Conservation (phyloP, 2,113 vertebrate genomes). For the Zosterops borbonicus region DNA sequence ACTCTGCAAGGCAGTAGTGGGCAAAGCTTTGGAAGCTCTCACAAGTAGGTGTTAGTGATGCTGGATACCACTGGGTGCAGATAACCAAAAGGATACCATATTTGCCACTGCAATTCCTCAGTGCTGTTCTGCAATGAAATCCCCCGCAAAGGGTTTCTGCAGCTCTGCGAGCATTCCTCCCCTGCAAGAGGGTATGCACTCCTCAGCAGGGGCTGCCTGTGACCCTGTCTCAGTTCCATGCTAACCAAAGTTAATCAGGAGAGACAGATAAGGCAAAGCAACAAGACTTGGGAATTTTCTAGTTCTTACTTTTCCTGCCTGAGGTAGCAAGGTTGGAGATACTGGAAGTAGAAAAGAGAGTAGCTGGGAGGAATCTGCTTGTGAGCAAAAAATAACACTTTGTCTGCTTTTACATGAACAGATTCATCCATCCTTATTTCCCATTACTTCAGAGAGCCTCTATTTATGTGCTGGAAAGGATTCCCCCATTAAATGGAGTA, state of each 20-base stretch:
- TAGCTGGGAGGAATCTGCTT: background rate
- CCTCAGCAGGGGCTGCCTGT: background rate
- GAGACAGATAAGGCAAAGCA: background rate
- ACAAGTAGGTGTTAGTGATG: background rate
- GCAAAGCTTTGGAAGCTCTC: background rate
- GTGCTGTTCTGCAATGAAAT: background rate
- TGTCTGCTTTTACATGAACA: background rate
- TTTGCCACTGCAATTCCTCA: background rate
- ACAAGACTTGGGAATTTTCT: background rate
- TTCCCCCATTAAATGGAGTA: background rate
- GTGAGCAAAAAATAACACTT: background rate
- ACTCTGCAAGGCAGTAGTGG: background rate
- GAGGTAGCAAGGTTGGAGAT: background rate
- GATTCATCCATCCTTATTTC: background rate
- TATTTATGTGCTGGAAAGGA: conserved; percentile 11
- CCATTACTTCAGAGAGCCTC: background rate
- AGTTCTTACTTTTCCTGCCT: background rate
- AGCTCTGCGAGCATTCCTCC: background rate
- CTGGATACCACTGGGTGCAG: conserved; percentile 2
- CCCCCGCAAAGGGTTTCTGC: background rate
- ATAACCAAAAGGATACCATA: background rate
- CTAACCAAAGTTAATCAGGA: background rate
- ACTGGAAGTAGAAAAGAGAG: background rate
- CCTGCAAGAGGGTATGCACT: background rate
- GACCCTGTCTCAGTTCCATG: rapidly evolving